phyloP scores from a whole-genome alignment of 2,888 invertebrate species.

The Elegia similella region DNA sequence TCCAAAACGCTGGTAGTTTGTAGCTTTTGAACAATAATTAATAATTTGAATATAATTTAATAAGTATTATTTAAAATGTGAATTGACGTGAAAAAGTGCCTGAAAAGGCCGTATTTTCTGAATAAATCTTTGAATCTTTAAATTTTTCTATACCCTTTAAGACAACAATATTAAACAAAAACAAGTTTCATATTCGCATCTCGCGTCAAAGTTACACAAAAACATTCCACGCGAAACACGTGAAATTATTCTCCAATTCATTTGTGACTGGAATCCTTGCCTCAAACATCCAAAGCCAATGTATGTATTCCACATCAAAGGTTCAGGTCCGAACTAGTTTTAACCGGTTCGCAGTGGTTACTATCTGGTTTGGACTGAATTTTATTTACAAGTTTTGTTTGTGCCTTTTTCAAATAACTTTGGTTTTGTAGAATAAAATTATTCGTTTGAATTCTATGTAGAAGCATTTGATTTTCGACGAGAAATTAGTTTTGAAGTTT shows the following conservation, averaged over 20 bases:
- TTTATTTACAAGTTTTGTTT: conserved; percentile 8
- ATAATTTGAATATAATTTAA: too few species aligned
- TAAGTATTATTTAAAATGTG: too few species aligned
- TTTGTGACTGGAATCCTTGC: conserved; percentile 18
- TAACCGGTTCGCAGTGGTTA: conserved; percentile 17
- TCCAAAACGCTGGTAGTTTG: too few species aligned
- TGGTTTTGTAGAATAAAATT: not conserved
- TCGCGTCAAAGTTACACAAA: not conserved
- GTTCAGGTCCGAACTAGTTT: conserved; percentile 21
- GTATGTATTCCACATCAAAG: conserved; percentile 22
- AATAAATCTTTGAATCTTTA: too few species aligned
- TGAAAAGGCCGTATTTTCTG: too few species aligned
- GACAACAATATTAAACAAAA: not conserved
- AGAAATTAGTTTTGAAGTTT: not conserved
- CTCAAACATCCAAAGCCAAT: conserved; percentile 16
- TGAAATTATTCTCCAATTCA: not conserved
- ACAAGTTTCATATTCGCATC: not conserved
- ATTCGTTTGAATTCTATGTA: not conserved
- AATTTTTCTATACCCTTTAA: too few species aligned
- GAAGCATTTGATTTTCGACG: not conserved
- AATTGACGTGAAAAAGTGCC: too few species aligned
- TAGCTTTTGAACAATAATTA: too few species aligned
- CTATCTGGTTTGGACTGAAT: conserved; percentile 21
- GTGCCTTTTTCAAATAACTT: not conserved
- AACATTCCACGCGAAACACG: not conserved